Conservation (phyloP, 2,113 vertebrate genomes). For the Gallinago jamesoni region DNA sequence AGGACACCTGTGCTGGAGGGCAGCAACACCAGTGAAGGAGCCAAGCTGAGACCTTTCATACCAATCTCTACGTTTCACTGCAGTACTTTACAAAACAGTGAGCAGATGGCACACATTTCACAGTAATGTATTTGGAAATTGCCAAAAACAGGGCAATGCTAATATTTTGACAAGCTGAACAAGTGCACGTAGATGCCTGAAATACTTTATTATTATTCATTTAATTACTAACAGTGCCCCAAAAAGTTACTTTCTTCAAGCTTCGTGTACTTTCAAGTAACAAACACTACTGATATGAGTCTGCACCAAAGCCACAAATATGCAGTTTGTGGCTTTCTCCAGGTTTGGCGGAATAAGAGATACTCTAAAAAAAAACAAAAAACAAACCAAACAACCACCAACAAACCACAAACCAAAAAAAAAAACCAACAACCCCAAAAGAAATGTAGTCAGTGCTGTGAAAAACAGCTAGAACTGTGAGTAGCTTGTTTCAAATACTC, state of each 20-base stretch:
- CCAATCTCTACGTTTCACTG: not conserved
- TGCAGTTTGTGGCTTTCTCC: not conserved
- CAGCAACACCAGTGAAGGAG: not conserved
- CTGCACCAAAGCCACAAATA: not conserved
- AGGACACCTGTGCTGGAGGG: not conserved
- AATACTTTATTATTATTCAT: not conserved
- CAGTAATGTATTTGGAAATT: not conserved
- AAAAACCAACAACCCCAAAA: too few species aligned
- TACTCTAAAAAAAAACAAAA: not conserved
- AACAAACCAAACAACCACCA: too few species aligned
- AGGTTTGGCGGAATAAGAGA: not conserved
- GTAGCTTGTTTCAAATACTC: not conserved
- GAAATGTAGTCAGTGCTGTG: not conserved
- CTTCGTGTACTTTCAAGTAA: not conserved
- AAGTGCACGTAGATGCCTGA: not conserved
- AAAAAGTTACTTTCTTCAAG: not conserved
- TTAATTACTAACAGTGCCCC: not conserved
- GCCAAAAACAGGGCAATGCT: not conserved
- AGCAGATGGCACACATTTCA: not conserved
- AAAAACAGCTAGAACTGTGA: not conserved
- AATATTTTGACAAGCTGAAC: not conserved
- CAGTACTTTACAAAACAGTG: not conserved
- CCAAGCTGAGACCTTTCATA: not conserved
- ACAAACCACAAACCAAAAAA: too few species aligned
- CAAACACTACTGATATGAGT: not conserved